phyloP scores from a whole-genome alignment of 1,140 invertebrate genomes.

The Drosophila navojoa region DNA sequence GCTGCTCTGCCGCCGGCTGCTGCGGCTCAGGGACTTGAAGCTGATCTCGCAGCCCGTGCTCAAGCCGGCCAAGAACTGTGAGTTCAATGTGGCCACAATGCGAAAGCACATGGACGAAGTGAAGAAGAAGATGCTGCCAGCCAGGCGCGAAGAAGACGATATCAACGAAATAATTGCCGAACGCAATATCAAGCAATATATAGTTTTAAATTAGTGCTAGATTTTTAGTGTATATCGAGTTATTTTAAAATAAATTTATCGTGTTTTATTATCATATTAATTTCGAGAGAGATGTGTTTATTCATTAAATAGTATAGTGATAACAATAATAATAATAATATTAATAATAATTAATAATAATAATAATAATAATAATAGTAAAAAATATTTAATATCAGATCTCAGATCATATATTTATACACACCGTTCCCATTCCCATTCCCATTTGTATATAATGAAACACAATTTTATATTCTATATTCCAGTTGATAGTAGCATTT shows the following conservation, averaged over 20 bases:
- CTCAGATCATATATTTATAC: too few species aligned
- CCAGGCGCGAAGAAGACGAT: background rate
- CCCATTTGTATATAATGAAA: too few species aligned
- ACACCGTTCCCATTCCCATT: too few species aligned
- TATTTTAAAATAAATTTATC: background rate
- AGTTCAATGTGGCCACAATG: background rate
- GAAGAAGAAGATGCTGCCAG: background rate
- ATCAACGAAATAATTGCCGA: too few species aligned
- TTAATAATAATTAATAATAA: too few species aligned
- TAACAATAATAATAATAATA: too few species aligned
- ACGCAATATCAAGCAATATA: background rate
- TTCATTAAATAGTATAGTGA: too few species aligned
- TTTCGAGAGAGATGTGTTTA: too few species aligned
- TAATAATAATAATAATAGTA: too few species aligned
- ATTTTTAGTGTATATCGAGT: background rate
- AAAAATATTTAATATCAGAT: too few species aligned
- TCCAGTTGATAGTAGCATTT: too few species aligned
- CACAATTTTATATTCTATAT: too few species aligned
- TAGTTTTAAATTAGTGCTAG: background rate
- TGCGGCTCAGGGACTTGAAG: conserved; percentile 1
- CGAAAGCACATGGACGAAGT: conserved; percentile 15
- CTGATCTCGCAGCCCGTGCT: conserved; percentile 24
- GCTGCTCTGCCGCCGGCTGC: conserved; percentile 16
- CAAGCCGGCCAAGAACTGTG: background rate
- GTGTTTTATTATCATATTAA: background rate